phyloP scores from a whole-genome alignment of 2,888 invertebrate genomes.

The Leuctra nigra region DNA sequence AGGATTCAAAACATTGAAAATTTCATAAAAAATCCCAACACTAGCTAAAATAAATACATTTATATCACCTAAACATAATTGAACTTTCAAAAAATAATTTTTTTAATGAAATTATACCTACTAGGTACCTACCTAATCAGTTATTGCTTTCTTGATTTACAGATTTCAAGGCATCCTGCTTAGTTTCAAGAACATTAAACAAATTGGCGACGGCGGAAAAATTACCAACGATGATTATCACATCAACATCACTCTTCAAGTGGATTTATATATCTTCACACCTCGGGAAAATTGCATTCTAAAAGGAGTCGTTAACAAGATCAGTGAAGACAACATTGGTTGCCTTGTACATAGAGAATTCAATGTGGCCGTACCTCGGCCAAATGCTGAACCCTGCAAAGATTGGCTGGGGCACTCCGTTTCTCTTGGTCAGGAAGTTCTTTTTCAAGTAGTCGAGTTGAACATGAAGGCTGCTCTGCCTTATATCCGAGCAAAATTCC shows the following conservation, averaged over 20 bases:
- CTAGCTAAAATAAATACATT: too few species aligned
- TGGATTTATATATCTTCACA: slow-evolving; percentile 61
- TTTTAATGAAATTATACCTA: too few species aligned
- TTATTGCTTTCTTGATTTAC: too few species aligned
- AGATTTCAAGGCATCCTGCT: slow-evolving; percentile 6
- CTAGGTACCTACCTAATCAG: too few species aligned
- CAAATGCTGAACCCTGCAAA: slow-evolving; percentile 6
- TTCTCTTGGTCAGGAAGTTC: slow-evolving; percentile 53
- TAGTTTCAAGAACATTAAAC: neutral
- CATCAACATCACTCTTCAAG: slow-evolving; percentile 58
- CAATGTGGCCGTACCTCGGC: slow-evolving; percentile 53
- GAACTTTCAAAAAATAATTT: too few species aligned
- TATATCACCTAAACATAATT: too few species aligned
- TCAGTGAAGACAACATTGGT: slow-evolving; percentile 57
- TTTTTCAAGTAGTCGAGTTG: slow-evolving; percentile 51
- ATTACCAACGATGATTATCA: slow-evolving; percentile 56
- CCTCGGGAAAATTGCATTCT: slow-evolving; percentile 54
- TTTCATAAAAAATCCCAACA: too few species aligned
- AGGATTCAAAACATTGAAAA: too few species aligned
- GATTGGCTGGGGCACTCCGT: slow-evolving; percentile 51
- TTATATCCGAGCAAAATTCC: slow-evolving; percentile 55
- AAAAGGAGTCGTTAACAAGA: slow-evolving; percentile 58
- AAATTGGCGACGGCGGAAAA: slow-evolving; percentile 38
- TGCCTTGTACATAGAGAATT: slow-evolving; percentile 62
- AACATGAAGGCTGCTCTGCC: slow-evolving; percentile 54